Evolutionary conservation across 2,113 vertebrate species (phyloP), one percentile per base, ranked within the genome.

Genomic region (Cyanistes caeruleus): DNA sequence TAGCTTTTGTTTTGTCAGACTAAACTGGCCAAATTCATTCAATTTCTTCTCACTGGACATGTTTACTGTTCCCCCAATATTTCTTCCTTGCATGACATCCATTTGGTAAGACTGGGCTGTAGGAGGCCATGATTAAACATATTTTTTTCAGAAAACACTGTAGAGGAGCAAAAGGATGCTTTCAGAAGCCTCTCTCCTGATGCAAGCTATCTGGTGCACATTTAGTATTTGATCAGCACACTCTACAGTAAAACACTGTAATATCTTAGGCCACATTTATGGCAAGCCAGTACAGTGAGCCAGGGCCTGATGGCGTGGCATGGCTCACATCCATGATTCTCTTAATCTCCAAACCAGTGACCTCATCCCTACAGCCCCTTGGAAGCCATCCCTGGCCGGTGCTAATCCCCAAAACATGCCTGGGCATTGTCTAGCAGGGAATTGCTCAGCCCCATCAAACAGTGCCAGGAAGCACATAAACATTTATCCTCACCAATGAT

Each of bases 401-500:
- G 28, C 64, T 96, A 91, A 95, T 96, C 87, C 87, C 73, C 55
- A 67, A 51, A 70, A 73, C 48, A 15, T 93, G 96, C 76, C 93
- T 95, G 89, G 81, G 81, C 91, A 93, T 89, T 83, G 77, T 96
- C 73, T 46, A 81, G 55, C 48, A 16, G 43, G 64, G 87, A 91
- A 70, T 52, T 27, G 77, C 31, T 65, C 4, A 3, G 76, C 72
- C 53, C 33, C 0, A 0, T 70, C 73, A 91, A 88, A 80, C 80
- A 58, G 73, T 81, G 84, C 96, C 91, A 96, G 73, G 89, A 97
- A 81, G 68, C 43, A 89, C 68, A 94, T 74, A 93, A 97, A 96
- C 80, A 87, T 89, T 95, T 93, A 95, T 96, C 80, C 60, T 89
- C 1, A 0, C 15, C 0, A 0, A 8, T 51, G 52, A 78, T 87